Base-by-base conservation (phyloP, 2,888 invertebrate species). In the Allacma fusca region DNA sequence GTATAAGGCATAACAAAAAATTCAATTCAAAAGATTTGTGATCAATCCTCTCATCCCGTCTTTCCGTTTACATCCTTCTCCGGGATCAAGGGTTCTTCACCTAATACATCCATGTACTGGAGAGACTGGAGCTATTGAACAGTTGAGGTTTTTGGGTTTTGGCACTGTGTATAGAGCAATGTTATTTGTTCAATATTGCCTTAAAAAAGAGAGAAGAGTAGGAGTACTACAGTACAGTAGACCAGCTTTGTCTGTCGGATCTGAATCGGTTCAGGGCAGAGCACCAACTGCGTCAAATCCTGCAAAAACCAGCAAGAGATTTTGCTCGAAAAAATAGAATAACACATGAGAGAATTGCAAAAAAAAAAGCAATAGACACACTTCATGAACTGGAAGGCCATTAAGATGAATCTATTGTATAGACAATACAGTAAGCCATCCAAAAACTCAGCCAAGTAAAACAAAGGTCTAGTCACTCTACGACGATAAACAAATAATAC, bases 321-420 rank as follows among this genome's bases (percentile, higher is more conserved):
- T 67, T 67, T 67, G 7, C 12, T 67, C 16, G 19, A 50, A 50
- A 50, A 50, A 50, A 50, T n/a, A 50, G 50, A 50, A 50, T 50
- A 50, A 50, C 50, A 50, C 19, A 2, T 9, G 19, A 50, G 50
- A 24, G 50, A 70, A 50, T 43, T 26, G 57, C 26, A 23, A 70
- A 72, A 34, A n/a, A n/a, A 72, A 71, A 28, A 26, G 71, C 24
- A 50, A 71, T 57, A 57, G 71, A n/a, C 57, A 57, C 57, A 28
- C 29, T 71, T 71, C 57, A 71, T 57, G 57, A 57, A 28, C 71
- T 71, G 71, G 29, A 62, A 62, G 69, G 24, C 44, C 69, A 69
- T 69, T 69, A 69, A 44, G 69, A 69, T 23, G 23, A 69, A 69
- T 69, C 69, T 69, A 50, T 57, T 71, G 69, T 43, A 69, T 50